Evolutionary conservation across 1,140 invertebrate species (phyloP).

Genomic region (Berghia stephanieae): DNA sequence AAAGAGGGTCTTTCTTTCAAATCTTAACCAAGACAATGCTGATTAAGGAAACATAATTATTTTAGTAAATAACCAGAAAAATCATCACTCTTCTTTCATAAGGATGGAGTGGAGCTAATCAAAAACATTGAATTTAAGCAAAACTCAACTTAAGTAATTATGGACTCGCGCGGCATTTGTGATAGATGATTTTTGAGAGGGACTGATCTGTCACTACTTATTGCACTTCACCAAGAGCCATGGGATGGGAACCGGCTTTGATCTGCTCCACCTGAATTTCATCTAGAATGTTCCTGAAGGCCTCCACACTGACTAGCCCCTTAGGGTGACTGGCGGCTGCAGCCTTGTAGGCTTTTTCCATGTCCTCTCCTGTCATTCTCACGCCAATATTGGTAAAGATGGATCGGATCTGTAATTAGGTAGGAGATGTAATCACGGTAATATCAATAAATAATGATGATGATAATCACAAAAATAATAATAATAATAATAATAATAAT

Average conservation of each 20-base stretch:
- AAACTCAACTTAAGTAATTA: neutral
- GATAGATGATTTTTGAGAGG: neutral
- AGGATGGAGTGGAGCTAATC: no score
- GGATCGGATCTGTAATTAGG: constrained; percentile 52
- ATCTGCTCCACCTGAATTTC: constrained; percentile 47
- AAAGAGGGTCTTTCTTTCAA: no score
- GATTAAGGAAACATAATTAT: neutral
- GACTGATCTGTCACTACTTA: constrained; percentile 7
- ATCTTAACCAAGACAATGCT: no score
- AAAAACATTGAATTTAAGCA: neutral
- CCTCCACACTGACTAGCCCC: constrained; percentile 62
- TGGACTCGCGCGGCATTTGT: neutral
- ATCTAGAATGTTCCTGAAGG: constrained; percentile 60
- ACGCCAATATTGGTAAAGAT: constrained; percentile 60
- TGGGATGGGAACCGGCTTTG: constrained; percentile 43
- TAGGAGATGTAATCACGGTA: neutral
- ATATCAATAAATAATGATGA: no score
- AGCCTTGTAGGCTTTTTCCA: constrained; percentile 54
- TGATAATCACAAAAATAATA: no score
- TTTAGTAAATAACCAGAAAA: neutral
- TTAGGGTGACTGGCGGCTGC: constrained; percentile 56
- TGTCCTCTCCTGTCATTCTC: constrained; percentile 55
- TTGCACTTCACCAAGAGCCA: constrained; percentile 41
- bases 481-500: constrained; percentile 11
- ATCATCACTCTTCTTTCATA: neutral